These are phyloP conservation scores for Lithobates pipiens DNA, from an alignment of 2,797 vertebrate species.

Conservation along the genomic window DNA sequence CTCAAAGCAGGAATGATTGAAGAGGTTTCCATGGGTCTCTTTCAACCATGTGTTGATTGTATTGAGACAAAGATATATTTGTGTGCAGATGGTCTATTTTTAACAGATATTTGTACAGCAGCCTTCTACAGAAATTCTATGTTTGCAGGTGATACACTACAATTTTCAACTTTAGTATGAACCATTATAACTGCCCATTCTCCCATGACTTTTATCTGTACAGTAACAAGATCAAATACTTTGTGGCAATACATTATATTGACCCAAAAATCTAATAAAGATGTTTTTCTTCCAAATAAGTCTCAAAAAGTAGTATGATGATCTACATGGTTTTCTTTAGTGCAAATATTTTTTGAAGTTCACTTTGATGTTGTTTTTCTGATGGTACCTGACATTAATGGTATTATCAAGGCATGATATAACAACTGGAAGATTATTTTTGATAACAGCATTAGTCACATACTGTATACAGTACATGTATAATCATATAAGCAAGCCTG, in stretches of 20 bases:
- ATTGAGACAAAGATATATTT: conserved; percentile 21
- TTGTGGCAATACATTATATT: neutral
- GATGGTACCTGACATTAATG: too few species aligned
- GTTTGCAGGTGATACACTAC: neutral
- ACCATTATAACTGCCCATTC: neutral
- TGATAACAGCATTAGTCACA: too few species aligned
- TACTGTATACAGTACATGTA: too few species aligned
- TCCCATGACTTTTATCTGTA: neutral
- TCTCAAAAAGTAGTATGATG: too few species aligned
- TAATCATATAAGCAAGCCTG: too few species aligned
- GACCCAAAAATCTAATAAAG: neutral
- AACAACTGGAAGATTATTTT: too few species aligned
- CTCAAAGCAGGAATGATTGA: conserved; percentile 64
- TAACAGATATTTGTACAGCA: neutral
- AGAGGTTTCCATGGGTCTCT: conserved; percentile 31
- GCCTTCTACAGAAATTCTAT: neutral
- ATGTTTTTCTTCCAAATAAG: too few species aligned
- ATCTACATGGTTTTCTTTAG: too few species aligned
- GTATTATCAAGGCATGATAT: too few species aligned
- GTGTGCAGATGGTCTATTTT: conserved; percentile 14
- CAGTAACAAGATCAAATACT: neutral
- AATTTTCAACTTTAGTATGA: neutral
- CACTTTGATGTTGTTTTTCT: too few species aligned
- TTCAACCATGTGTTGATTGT: neutral
- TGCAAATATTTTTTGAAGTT: too few species aligned